Conservation (phyloP, 2,797 vertebrate genomes). For the Sarcophilus harrisii region DNA sequence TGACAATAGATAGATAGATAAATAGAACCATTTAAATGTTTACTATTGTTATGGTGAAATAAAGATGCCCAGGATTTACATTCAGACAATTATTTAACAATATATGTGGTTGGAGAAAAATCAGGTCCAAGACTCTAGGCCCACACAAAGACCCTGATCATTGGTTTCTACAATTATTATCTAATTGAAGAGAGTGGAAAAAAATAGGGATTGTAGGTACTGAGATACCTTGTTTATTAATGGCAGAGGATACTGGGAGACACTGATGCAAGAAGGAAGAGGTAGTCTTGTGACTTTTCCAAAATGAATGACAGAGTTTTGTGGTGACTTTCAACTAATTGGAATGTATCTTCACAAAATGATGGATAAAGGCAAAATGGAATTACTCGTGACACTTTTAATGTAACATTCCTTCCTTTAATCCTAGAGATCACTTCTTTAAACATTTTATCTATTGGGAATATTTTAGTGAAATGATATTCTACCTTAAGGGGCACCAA, state of each 20-base stretch:
- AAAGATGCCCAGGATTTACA: not conserved
- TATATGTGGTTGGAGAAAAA: not conserved
- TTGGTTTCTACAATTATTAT: not conserved
- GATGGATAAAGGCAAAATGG: not conserved
- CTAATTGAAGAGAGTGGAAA: not conserved
- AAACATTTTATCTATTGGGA: not conserved
- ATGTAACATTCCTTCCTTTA: not conserved
- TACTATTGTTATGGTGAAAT: not conserved
- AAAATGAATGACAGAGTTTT: not conserved
- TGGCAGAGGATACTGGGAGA: not conserved
- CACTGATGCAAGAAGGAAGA: not conserved
- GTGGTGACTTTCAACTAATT: not conserved
- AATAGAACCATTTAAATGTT: not conserved
- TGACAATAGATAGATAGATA: not conserved
- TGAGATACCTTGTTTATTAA: not conserved
- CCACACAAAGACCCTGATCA: not conserved
- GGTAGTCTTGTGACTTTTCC: not conserved
- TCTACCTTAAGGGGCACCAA: not conserved
- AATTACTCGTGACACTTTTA: not conserved
- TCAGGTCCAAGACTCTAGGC: not conserved
- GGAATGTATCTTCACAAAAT: not conserved
- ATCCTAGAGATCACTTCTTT: not conserved
- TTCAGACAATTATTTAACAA: not conserved
- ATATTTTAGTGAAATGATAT: not conserved
- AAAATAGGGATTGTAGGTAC: not conserved